Evolutionary conservation across 2,113 vertebrate genomes (phyloP).

Genomic region (Dicerorhinus sumatrensis): DNA sequence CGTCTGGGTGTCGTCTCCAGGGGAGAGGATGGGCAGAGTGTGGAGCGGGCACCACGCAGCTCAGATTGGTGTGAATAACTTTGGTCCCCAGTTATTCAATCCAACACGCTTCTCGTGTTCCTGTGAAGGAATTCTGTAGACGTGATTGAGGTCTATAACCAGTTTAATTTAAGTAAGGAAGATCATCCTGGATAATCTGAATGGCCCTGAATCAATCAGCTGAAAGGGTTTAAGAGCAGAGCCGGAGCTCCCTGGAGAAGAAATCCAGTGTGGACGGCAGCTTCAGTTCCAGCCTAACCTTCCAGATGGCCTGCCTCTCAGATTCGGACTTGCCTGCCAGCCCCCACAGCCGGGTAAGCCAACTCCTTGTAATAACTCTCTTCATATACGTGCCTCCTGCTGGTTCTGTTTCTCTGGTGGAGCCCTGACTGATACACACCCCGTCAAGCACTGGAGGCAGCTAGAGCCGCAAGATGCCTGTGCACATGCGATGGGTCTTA

Average conservation of each 20-base stretch:
- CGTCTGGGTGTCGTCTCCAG: background rate
- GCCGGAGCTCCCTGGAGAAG: background rate
- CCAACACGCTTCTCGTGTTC: background rate
- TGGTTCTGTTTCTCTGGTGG: background rate
- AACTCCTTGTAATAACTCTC: background rate
- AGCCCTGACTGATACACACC: background rate
- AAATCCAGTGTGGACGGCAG: too few species aligned
- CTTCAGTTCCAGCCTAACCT: background rate
- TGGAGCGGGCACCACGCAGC: too few species aligned
- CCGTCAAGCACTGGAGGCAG: background rate
- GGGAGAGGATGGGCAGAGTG: background rate
- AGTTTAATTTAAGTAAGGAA: background rate
- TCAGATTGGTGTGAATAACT: too few species aligned
- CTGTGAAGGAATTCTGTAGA: background rate
- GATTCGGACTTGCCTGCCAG: background rate
- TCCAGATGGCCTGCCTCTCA: background rate
- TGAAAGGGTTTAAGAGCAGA: background rate
- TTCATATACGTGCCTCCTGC: background rate
- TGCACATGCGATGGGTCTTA: rapidly evolving
- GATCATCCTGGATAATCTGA: background rate
- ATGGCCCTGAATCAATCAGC: background rate
- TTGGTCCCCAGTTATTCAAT: too few species aligned
- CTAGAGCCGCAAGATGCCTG: background rate
- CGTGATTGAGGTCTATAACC: background rate
- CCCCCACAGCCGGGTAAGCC: background rate